Evolutionary conservation across 2,797 vertebrate species (phyloP).

Genomic region (Sebastes matsubarae): DNA sequence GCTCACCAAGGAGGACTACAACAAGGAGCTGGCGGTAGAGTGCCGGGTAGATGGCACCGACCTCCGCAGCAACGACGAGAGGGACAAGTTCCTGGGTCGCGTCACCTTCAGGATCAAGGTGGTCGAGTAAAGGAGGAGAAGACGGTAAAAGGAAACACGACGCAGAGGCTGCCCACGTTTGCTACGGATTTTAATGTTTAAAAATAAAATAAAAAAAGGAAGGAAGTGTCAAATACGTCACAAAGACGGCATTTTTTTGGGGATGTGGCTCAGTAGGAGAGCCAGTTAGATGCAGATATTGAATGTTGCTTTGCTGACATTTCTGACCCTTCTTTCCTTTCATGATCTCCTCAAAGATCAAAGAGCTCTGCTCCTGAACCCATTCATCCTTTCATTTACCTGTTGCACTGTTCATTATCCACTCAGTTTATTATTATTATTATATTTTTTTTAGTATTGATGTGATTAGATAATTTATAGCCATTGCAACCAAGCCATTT

Average conservation of each 20-base stretch:
- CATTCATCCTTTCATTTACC: slow-evolving; percentile 26
- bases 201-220: slow-evolving; percentile 39
- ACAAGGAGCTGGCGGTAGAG: slow-evolving; percentile 88
- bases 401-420: slow-evolving; percentile 59
- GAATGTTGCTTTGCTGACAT: slow-evolving; percentile 70
- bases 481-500: slow-evolving; percentile 66
- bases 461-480: slow-evolving; percentile 63
- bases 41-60: slow-evolving; percentile 91
- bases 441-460: slow-evolving; percentile 32
- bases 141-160: slow-evolving; percentile 21
- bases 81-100: slow-evolving; percentile 96
- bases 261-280: slow-evolving; percentile 16
- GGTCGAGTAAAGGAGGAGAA: slow-evolving; percentile 74
- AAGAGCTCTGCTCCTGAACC: slow-evolving; percentile 56
- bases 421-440: slow-evolving; percentile 20
- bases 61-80: slow-evolving; percentile 89
- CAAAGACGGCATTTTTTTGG: slow-evolving; percentile 39
- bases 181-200: slow-evolving; percentile 59
- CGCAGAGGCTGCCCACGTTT: slow-evolving; percentile 61
- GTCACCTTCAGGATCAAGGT: slow-evolving; percentile 90
- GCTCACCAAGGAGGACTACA: slow-evolving; percentile 81
- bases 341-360: slow-evolving; percentile 57
- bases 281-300: slow-evolving; percentile 17
- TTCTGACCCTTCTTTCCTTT: slow-evolving; percentile 72
- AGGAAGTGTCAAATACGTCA: slow-evolving; percentile 71